Base-by-base conservation (phyloP, 2,113 vertebrate species). In the Mormoops blainvillei region DNA sequence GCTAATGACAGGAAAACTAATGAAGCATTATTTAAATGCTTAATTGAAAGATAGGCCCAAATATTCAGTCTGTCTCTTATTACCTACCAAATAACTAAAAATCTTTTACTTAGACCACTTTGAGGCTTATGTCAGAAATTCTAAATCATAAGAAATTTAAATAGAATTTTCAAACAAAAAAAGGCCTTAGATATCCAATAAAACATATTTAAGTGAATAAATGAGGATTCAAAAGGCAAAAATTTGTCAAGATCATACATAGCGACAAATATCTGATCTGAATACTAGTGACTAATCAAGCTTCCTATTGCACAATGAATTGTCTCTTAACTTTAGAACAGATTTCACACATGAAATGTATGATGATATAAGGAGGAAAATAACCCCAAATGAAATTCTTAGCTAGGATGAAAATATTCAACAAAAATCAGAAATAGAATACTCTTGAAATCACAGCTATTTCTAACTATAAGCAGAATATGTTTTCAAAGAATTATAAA, bases 71-170 rank as follows among this genome's bases (percentile, higher is more conserved):
- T 63, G 80, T 84, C 15, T 93, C 68, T 87, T 84, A 58, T 31
- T 78, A 83, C 7, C 58, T 92, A 48, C n/a, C 20, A 68, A 83
- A 68, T 83, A 89, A 95, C 18, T 88, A 82, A 86, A 94, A 83
- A 41, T 80, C 5, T 48, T 89, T 97, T 65, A 77, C 63, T 81
- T 54, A 41, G 36, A 12, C 43, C 13, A 82, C 36, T 73, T 31
- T 43, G 22, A 73, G 14, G 84, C 33, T 20, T 83, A 89, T 61
- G n/a, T 78, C 45, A 87, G 74, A 45, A 92, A 61, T 77, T 77
- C 48, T 92, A 94, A 81, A 63, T 83, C 50, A 87, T 78, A 54
- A 74, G 41, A 96, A 61, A 73, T 58, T 86, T 81, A 89, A 81
- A 68, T 4, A 61, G 54, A 92, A 92, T 11, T 94, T 92, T 54